Base-by-base conservation (phyloP, 2,113 vertebrate species). In the Amphilophus citrinellus region DNA sequence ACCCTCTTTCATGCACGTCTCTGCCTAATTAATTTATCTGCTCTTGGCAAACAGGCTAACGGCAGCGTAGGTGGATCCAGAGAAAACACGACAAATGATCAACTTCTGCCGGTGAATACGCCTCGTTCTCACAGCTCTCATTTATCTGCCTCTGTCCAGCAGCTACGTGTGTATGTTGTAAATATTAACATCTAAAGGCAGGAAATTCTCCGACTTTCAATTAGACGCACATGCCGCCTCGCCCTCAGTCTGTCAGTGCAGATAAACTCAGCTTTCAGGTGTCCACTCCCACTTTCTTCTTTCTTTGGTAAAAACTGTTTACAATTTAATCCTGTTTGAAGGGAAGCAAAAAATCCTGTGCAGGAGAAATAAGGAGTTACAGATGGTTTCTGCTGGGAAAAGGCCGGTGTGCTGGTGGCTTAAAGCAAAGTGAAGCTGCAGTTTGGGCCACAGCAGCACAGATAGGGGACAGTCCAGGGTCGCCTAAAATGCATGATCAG, bases 1-100 rank as follows among this genome's bases (percentile, higher is more conserved):
- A 2, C 66, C 44, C 22, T 4, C 65, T 47, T 68, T 68, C 65
- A 47, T 47, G 42, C 42, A 0, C 17, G 39, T 30, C 66, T 17
- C 66, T 32, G 66, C 44, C 66, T 73, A 53, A 73, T 73, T 53
- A 32, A 73, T 73, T 73, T 73, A 73, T 53, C 66, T 53, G 66
- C 2, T 10, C 66, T 73, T 47, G 30, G 42, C 17, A 0, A 73
- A 47, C 66, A 32, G 66, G 66, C 66, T 4, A 20, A 53, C 44
- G 10, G 66, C 44, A 1, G 66, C 10, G 44, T 73, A 30, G 66
- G 44, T 10, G 10, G 66, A 71, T 50, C 66, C 66, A 20, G 24
- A 71, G 42, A 15, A 73, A 32, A 11, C 65, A 13, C 5, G 9
- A 50, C 65, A 71, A 71, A 71, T 17, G 0, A 13, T 13, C 44